Evolutionary conservation across 1,140 invertebrate species (phyloP).

Genomic region (Drosophila erecta): DNA sequence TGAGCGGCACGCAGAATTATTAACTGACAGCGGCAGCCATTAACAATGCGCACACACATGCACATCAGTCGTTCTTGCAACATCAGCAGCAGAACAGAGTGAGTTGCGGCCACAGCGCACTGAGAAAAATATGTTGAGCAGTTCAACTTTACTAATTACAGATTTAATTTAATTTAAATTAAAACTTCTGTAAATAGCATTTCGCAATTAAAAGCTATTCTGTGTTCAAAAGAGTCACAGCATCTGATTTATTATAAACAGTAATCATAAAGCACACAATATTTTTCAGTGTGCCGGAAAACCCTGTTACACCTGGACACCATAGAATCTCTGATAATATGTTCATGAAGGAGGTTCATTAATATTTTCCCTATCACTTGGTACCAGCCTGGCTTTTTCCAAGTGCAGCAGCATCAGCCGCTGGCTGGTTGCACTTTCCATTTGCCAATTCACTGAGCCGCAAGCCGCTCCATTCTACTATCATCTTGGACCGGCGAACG

Average conservation of each 20-base stretch:
- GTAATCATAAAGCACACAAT: too few relatives aligned
- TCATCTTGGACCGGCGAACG: constrained; percentile 26
- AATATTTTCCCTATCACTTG: not conserved
- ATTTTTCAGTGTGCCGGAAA: too few relatives aligned
- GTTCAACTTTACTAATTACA: not conserved
- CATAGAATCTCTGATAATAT: not conserved
- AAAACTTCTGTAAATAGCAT: too few relatives aligned
- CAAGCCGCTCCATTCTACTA: constrained; percentile 27
- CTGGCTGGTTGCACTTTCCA: constrained; percentile 71
- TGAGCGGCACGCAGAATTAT: constrained; percentile 60
- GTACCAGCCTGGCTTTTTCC: not conserved
- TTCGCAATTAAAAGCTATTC: too few relatives aligned
- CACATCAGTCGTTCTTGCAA: constrained; percentile 44
- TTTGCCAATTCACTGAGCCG: constrained; percentile 72
- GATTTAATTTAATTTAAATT: not conserved
- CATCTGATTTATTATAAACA: too few relatives aligned
- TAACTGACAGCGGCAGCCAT: constrained; percentile 40
- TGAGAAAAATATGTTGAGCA: not conserved
- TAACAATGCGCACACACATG: constrained; percentile 31
- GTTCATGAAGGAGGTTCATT: not conserved
- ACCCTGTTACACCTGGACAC: too few relatives aligned
- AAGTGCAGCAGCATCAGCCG: constrained; percentile 9
- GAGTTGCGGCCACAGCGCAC: constrained; percentile 6
- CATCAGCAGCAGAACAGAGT: constrained; percentile 25
- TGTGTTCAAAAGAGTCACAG: too few relatives aligned